Conservation (phyloP, 1,140 invertebrate genomes). For the Coenobita brevimanus region DNA sequence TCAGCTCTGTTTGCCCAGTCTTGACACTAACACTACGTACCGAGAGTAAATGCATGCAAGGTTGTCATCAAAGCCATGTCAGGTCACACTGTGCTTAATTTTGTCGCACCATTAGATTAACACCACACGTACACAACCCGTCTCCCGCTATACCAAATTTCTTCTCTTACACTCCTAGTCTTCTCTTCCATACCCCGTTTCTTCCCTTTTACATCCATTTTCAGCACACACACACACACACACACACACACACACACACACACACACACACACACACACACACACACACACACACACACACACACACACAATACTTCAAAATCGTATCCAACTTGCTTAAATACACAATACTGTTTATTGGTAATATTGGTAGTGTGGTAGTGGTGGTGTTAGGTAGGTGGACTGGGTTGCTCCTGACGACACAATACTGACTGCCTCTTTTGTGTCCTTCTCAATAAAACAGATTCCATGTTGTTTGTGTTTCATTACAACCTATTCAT, state of each 20-base stretch:
- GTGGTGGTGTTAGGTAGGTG: background rate
- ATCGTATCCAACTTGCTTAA: background rate
- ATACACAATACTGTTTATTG: background rate
- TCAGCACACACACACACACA: no score
- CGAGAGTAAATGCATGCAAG: no score
- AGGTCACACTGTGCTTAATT: background rate
- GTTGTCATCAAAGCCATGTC: no score
- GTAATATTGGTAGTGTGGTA: background rate
- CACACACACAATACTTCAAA: no score
- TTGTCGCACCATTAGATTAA: background rate
- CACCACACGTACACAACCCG: background rate
- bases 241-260: no score
- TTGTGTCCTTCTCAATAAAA: slow-evolving; percentile 65
- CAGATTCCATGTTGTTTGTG: slow-evolving; percentile 52
- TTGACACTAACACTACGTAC: no score
- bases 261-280: no score
- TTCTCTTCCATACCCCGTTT: background rate
- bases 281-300: no score
- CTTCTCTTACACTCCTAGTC: background rate
- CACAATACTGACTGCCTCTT: slow-evolving; percentile 38
- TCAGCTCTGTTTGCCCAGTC: no score
- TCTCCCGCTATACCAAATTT: background rate
- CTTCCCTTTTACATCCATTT: background rate
- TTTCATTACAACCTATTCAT: no score
- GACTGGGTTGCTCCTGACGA: background rate